These are phyloP conservation scores for Vimba vimba DNA, from an alignment of 2,113 vertebrate genomes.

Conservation along the genomic window DNA sequence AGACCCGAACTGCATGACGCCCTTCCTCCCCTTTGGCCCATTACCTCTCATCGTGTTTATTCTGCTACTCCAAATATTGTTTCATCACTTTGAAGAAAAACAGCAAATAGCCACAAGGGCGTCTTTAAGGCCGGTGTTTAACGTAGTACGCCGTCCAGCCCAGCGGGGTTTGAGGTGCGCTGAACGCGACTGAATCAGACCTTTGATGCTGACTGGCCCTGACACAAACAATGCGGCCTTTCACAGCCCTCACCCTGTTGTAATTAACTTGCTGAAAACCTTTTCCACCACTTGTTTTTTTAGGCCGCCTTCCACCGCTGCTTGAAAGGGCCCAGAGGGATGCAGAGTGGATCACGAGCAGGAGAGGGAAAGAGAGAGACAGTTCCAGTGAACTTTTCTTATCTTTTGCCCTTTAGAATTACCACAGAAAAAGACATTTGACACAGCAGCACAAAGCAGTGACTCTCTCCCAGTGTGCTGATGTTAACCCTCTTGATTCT, in stretches of 20 bases:
- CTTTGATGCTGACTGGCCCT: constrained; percentile 77
- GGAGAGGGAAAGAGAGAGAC: constrained; percentile 39
- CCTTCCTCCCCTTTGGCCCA: constrained; percentile 13
- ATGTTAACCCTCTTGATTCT: constrained; percentile 30
- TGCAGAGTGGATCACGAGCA: background rate
- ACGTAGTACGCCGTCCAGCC: background rate
- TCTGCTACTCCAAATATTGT: constrained; percentile 61
- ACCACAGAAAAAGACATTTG: constrained; percentile 19
- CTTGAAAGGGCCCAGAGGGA: constrained; percentile 48
- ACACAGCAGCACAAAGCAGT: constrained; percentile 21
- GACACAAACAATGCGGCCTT: constrained; percentile 80
- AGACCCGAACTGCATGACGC: background rate
- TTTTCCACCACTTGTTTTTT: constrained; percentile 81
- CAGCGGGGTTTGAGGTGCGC: constrained; percentile 17
- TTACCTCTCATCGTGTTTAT: constrained; percentile 50
- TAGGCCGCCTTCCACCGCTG: constrained; percentile 78
- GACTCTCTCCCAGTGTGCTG: constrained; percentile 45
- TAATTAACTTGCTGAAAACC: constrained; percentile 72
- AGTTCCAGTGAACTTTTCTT: constrained; percentile 35
- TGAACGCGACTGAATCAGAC: constrained; percentile 62
- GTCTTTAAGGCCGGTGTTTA: constrained; percentile 19
- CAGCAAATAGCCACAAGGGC: constrained; percentile 44
- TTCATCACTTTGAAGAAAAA: constrained; percentile 53
- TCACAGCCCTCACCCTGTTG: constrained; percentile 78
- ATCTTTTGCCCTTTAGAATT: constrained; percentile 38